Conservation (phyloP, 2,113 vertebrate species). For the Hippocampus abdominalis region DNA sequence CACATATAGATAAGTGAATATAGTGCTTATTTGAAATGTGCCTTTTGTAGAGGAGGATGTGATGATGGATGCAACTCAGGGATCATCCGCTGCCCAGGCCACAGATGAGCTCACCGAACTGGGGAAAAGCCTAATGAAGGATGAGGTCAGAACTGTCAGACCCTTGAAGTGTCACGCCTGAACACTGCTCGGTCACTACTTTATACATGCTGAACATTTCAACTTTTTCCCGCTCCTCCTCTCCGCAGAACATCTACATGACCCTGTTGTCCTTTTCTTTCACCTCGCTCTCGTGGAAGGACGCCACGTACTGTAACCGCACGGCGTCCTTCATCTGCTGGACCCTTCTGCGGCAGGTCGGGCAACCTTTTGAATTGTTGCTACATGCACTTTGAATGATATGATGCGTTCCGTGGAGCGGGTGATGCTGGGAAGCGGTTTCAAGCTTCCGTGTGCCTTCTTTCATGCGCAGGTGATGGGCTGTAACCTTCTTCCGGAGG, state of each 20-base stretch:
- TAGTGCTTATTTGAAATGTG: not conserved
- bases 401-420: not conserved
- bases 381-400: no score
- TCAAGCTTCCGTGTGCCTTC: not conserved
- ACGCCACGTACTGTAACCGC: slow-evolving; percentile 88
- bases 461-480: slow-evolving; percentile 74
- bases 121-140: slow-evolving; percentile 86
- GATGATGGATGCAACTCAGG: slow-evolving; percentile 81
- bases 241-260: slow-evolving; percentile 82
- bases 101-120: slow-evolving; percentile 85
- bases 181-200: not conserved
- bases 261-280: slow-evolving; percentile 84
- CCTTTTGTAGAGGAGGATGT: slow-evolving; percentile 84
- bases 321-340: slow-evolving; percentile 90
- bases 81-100: slow-evolving; percentile 35
- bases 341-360: slow-evolving; percentile 88
- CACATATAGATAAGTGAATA: not conserved
- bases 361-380: not conserved
- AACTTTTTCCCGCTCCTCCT: not conserved
- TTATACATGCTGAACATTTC: not conserved
- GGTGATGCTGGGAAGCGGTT: not conserved
- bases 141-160: slow-evolving; percentile 82
- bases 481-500: slow-evolving; percentile 84
- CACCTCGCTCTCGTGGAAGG: slow-evolving; percentile 90
- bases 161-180: not conserved